A percentile compares a stretch with the other conserved stretches of the same genome.
Evolutionary conservation across 1,140 invertebrate species (phyloP).

Genomic region (Arion vulgaris): DNA sequence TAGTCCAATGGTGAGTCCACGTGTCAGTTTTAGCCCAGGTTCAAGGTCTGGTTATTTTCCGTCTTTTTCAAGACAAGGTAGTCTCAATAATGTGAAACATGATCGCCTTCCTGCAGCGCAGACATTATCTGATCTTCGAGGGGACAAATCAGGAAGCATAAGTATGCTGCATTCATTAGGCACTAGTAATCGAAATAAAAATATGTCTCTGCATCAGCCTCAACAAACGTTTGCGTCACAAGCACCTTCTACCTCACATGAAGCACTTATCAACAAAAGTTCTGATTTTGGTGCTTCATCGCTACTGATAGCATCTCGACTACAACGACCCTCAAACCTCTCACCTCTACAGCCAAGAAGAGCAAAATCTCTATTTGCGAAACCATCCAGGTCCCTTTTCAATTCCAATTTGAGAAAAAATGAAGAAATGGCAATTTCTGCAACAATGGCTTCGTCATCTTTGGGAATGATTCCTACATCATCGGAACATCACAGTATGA

Average conservation of each 20-base stretch:
- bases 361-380: not conserved
- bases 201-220: not conserved
- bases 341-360: constrained; percentile 17
- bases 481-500: not conserved
- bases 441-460: constrained; percentile 12
- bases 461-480: not conserved
- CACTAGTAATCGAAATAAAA: not conserved
- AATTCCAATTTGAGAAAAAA: not conserved
- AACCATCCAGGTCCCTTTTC: not conserved
- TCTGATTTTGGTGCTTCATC: not conserved
- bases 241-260: not conserved
- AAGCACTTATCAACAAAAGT: not conserved
- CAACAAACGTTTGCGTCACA: not conserved
- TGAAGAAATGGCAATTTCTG: not conserved
- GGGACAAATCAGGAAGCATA: not conserved
- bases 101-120: not conserved
- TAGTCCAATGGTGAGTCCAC: constrained; percentile 11
- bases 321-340: constrained; percentile 16
- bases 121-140: not conserved
- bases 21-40: constrained; percentile 27
- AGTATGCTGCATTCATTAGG: not conserved
- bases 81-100: not conserved
- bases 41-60: not conserved
- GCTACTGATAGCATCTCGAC: not conserved
- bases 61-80: not conserved